Evolutionary conservation across 92 coral and sea anemone species (phyloP).

Genomic region (Meandrina meandrites): DNA sequence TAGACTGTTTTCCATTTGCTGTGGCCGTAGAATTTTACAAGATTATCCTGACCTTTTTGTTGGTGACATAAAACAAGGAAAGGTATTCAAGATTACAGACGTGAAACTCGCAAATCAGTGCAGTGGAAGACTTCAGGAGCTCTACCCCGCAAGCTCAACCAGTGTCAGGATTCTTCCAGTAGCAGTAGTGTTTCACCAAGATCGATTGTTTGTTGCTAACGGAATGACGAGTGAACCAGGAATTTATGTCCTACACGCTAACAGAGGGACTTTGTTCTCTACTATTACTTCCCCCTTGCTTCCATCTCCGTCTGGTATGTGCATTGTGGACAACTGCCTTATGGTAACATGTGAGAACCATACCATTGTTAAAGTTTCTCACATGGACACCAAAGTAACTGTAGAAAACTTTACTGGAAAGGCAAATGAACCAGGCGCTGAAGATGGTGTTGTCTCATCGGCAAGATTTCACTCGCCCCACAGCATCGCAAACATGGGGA

Average conservation of each 20-base stretch:
- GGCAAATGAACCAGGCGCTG: slow-evolving; percentile 26
- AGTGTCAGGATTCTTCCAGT: slow-evolving; percentile 2
- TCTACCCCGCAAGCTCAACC: slow-evolving; percentile 13
- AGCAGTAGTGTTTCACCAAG: slow-evolving; percentile 24
- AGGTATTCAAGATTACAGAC: slow-evolving; percentile 28
- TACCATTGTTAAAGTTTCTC: slow-evolving; percentile 12
- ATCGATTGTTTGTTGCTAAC: slow-evolving; percentile 3
- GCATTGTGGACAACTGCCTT: slow-evolving; percentile 19
- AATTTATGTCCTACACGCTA: slow-evolving; percentile 18
- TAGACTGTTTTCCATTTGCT: slow-evolving; percentile 41
- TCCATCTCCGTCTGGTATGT: slow-evolving; percentile 44
- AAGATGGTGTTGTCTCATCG: slow-evolving; percentile 49
- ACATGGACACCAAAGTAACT: not conserved
- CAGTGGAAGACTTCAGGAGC: slow-evolving; percentile 35
- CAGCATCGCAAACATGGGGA: slow-evolving; percentile 50
- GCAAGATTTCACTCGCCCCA: slow-evolving; percentile 55
- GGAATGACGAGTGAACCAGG: slow-evolving; percentile 11
- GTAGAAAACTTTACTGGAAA: slow-evolving; percentile 20
- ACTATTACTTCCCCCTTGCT: slow-evolving; percentile 25
- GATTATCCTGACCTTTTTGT: slow-evolving; percentile 36
- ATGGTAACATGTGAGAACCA: slow-evolving; percentile 25
- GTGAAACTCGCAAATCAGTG: slow-evolving; percentile 29
- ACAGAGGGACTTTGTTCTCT: slow-evolving; percentile 12
- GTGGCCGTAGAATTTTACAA: slow-evolving; percentile 42
- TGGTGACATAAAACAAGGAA: slow-evolving; percentile 45